Evolutionary conservation across 2,888 invertebrate species (phyloP), one percentile per base, ranked within the genome.

Genomic region (Agonum fuliginosum): DNA sequence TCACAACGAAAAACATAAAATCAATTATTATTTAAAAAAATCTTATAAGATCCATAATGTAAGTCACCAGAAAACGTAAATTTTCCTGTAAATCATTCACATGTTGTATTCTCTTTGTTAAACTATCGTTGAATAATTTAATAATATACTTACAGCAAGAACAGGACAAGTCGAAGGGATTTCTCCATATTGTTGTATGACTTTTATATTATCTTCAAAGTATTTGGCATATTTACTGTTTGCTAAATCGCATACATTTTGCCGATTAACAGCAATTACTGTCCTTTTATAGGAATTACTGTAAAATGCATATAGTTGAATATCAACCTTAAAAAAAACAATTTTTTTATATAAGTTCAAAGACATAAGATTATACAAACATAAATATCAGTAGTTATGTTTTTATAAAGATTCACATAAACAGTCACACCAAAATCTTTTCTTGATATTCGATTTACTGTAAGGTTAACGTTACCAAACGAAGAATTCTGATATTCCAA

Each of bases 321-420:
- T 3, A 54, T 54, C 22, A 14, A 54, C 24, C 54, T 54, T 3
- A 20, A 54, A 22, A 6, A 20, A 10, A 20, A 54, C 19, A 46
- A 14, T 19, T 19, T 17, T 46, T 46, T 2, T n/a, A 34, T 4
- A 34, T 34, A 10, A 2, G 1, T 34, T 2, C 8, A 4, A 10
- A 8, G 6, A 6, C 8, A 34, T 34, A 34, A 34, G 34, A n/a
- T 12, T 12, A 24, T 22, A 22, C 5, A 6, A 20, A 54, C 54
- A 54, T 22, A 54, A 54, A 54, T 54, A 24, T 8, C 20, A n/a
- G 54, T n/a, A 22, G 54, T 54, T 22, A 54, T 10, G 22, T 54
- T 24, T 12, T 54, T 22, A 3, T 1, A n/a, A 5, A 54, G 6
- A 20, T n/a, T 24, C 1, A n/a, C 5, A 20, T 54, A n/a, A 10